Evolutionary conservation across 2,113 vertebrate species (phyloP), one percentile per base, ranked within the genome.

Genomic region (Bubalus kerabau): DNA sequence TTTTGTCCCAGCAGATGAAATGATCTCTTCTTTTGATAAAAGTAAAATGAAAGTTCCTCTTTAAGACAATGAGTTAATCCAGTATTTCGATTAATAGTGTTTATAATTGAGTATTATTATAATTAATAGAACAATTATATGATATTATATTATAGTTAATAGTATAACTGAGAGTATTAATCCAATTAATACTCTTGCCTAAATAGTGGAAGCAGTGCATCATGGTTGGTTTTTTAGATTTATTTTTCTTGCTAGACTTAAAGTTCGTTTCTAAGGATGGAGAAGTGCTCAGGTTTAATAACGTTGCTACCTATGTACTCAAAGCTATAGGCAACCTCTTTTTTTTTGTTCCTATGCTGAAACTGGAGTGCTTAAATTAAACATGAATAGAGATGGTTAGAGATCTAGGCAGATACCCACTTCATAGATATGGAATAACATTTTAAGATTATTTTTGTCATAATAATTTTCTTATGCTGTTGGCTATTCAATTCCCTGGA

Each of bases 11-110:
- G 59, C 23, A 23, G 40, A 74, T 95, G 81, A 96, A 96, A 91
- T 67, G 30, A 81, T 89, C 32, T 93, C 21, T 36, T 94, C 30
- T 80, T 36, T 83, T 94, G 86, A 96, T 71, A 94, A 95, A 95
- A 96, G 80, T 91, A 96, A 97, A 94, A 87, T 86, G 48, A 74
- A 97, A 88, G 5, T 94, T 80, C 67, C 26, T 78, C 54, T 96
- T n/a, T 28, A 95, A 64, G 60, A 93, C 7, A 40, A 92, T 28
- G 17, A 83, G 13, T 23, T 57, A 87, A 96, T 97, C 74, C 67
- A 94, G 30, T 97, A 12, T 85, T 59, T 17, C 7, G 40, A 43
- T 40, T 26, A 76, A 43, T 76, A 76, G 36, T 76, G 23, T 76
- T 74, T 76, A 43, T 76, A 76, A 76, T 7, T 43, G 71, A 43